phyloP scores from a whole-genome alignment of 2,797 vertebrate species.

The Gadopsis marmoratus region DNA sequence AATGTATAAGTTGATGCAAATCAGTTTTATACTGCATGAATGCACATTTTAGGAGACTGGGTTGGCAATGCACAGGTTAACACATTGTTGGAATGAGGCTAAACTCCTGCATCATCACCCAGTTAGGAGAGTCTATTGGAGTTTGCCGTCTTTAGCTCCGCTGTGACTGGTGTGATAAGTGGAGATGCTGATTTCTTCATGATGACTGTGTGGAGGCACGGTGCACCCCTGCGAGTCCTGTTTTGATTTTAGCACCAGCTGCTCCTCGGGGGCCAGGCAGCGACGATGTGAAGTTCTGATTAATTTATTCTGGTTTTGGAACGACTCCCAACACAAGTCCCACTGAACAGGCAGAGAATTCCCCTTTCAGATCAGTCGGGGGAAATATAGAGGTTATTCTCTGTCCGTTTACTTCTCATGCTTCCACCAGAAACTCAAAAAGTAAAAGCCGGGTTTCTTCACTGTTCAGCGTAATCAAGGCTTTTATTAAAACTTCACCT shows the following conservation, averaged over 20 bases:
- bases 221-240: conserved; percentile 39
- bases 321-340: conserved; percentile 29
- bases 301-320: conserved; percentile 57
- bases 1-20: background rate
- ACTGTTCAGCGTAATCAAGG: background rate
- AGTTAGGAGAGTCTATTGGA: background rate
- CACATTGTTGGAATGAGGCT: background rate
- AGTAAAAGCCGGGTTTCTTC: background rate
- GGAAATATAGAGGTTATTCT: conserved; percentile 22
- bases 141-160: background rate
- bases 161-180: conserved; percentile 37
- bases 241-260: conserved; percentile 53
- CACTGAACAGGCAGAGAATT: conserved; percentile 27
- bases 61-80: background rate
- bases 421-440: background rate
- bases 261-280: conserved; percentile 40
- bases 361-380: conserved; percentile 44
- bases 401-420: conserved; percentile 4
- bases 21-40: background rate
- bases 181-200: conserved; percentile 41
- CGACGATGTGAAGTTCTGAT: conserved; percentile 46
- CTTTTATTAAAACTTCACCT: conserved; percentile 1
- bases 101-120: conserved; percentile 18
- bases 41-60: background rate
- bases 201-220: conserved; percentile 46